phyloP scores from a whole-genome alignment of 2,797 vertebrate genomes.

The Myotis daubentonii region DNA sequence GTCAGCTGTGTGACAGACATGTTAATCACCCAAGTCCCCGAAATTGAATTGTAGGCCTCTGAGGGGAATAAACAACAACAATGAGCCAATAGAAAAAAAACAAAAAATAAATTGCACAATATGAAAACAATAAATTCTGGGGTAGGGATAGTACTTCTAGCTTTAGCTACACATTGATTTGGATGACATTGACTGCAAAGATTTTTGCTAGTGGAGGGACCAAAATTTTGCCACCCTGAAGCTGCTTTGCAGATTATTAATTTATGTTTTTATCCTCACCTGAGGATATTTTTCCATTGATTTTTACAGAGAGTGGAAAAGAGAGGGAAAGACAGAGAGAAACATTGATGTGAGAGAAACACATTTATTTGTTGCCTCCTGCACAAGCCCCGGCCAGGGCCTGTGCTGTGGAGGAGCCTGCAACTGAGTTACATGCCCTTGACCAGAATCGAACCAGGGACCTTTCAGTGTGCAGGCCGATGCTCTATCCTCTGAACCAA shows the following conservation, averaged over 20 bases:
- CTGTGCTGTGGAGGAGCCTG: too few relatives aligned
- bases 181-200: background rate
- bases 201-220: background rate
- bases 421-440: too few relatives aligned
- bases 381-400: too few relatives aligned
- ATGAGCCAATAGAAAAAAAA: background rate
- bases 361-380: too few relatives aligned
- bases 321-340: too few relatives aligned
- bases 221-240: background rate
- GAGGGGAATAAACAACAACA: background rate
- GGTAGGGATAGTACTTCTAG: background rate
- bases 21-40: background rate
- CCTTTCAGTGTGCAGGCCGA: too few relatives aligned
- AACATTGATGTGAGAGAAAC: too few relatives aligned
- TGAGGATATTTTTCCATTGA: too few relatives aligned
- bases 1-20: background rate
- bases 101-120: constrained; percentile 9
- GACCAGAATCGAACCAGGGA: too few relatives aligned
- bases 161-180: background rate
- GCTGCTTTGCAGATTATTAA: background rate
- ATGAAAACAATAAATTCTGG: background rate
- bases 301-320: too few relatives aligned
- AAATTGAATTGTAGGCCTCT: background rate
- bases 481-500: too few relatives aligned
- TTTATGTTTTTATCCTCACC: background rate